Conservation (phyloP, 2,888 invertebrate genomes). For the Nemotelus nigrinus region DNA sequence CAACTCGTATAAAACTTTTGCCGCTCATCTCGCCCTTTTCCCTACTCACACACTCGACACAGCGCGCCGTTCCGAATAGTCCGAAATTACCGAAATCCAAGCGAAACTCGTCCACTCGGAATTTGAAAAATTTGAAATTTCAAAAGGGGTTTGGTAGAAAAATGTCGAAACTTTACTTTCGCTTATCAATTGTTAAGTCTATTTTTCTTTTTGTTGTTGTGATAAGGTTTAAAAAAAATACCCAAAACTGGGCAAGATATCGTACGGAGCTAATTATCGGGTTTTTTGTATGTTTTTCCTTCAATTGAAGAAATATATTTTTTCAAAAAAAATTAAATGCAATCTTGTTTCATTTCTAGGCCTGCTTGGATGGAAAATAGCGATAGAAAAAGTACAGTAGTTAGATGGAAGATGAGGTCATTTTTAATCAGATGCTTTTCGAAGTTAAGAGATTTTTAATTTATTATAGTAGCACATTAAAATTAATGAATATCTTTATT, state of each 20-base stretch:
- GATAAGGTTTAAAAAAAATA: conserved; percentile 4
- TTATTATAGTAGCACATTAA: no score
- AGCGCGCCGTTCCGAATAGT: no score
- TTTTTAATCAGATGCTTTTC: no score
- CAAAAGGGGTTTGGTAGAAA: neutral
- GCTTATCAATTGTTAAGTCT: neutral
- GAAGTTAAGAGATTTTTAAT: no score
- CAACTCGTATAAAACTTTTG: conserved; percentile 34
- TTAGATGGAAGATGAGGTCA: no score
- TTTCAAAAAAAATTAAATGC: neutral
- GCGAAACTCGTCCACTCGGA: conserved; percentile 5
- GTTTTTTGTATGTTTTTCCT: neutral
- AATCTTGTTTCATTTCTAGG: neutral
- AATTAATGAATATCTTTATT: no score
- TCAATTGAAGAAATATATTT: neutral
- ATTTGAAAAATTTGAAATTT: conserved; percentile 14
- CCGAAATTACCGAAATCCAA: neutral
- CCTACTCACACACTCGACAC: no score
- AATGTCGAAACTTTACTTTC: neutral
- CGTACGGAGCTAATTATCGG: neutral
- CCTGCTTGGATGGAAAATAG: neutral
- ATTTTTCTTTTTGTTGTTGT: neutral
- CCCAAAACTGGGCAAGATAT: conserved; percentile 23
- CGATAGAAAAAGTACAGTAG: neutral
- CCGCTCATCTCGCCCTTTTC: conserved; percentile 14